These are phyloP conservation scores for Eupithecia inturbata DNA, from an alignment of 2,888 invertebrate species.

Conservation along the genomic window DNA sequence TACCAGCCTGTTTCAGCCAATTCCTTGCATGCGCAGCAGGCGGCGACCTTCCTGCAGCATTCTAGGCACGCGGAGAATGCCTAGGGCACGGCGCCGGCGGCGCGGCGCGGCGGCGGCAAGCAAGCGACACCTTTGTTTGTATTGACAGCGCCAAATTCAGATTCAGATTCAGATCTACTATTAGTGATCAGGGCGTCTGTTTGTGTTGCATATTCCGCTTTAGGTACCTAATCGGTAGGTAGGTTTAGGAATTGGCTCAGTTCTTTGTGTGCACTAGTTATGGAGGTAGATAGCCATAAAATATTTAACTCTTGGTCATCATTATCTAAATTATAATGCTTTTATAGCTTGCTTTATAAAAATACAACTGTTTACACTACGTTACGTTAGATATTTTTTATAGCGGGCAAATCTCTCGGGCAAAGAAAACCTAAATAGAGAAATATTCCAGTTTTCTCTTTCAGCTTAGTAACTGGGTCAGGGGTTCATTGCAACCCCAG, in stretches of 20 bases:
- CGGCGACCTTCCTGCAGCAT: not conserved
- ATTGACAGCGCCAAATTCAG: conserved; percentile 19
- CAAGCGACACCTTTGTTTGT: conserved; percentile 21
- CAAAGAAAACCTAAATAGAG: not conserved
- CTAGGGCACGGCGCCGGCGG: not conserved
- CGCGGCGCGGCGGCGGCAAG: not conserved
- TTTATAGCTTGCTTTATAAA: not conserved
- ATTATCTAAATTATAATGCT: not conserved
- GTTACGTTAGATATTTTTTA: not conserved
- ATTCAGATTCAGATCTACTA: conserved; percentile 32
- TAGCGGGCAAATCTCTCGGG: not conserved
- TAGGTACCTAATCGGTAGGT: conserved; percentile 6
- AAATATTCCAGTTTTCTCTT: not conserved
- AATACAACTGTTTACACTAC: not conserved
- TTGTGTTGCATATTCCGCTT: conserved; percentile 23
- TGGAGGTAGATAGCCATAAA: not conserved
- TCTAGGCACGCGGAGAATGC: not conserved
- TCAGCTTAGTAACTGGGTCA: not conserved
- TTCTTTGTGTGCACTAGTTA: not conserved
- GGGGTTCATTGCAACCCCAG: not conserved
- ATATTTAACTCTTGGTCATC: not conserved
- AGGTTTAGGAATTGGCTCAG: not conserved
- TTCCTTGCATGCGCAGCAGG: not conserved
- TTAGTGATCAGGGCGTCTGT: conserved; percentile 28
- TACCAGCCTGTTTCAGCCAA: not conserved